Conservation (phyloP, 1,140 invertebrate genomes). For the Trypoxylus dichotomus region DNA sequence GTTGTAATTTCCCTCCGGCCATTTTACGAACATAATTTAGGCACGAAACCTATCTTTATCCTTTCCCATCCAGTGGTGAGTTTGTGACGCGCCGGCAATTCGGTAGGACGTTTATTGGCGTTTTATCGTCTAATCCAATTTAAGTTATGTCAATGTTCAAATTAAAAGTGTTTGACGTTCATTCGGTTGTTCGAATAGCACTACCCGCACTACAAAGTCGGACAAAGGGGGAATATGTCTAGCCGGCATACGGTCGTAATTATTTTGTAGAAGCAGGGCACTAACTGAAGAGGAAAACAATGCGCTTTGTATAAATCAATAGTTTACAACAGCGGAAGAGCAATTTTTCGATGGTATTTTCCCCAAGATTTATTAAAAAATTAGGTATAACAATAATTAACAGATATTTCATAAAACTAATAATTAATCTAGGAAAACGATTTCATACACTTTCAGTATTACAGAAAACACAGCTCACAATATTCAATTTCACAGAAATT, state of each 20-base stretch:
- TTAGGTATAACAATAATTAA: no score
- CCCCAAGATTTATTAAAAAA: no score
- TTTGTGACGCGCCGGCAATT: not conserved
- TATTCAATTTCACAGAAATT: no score
- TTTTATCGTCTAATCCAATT: conserved; percentile 23
- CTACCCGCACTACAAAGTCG: conserved; percentile 3
- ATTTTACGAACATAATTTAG: conserved; percentile 15
- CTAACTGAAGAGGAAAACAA: not conserved
- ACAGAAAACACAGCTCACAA: no score
- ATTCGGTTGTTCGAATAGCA: not conserved
- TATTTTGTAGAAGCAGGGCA: not conserved
- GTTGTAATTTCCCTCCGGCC: conserved; percentile 1
- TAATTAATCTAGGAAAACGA: no score
- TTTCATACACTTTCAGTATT: no score
- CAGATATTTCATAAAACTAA: no score
- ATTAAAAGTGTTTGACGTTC: conserved; percentile 12
- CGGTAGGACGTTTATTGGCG: not conserved
- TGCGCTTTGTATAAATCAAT: not conserved
- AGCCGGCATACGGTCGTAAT: not conserved
- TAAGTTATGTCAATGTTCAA: conserved; percentile 21
- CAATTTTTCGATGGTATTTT: no score
- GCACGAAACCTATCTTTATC: not conserved
- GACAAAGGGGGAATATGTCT: not conserved
- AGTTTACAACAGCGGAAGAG: not conserved
- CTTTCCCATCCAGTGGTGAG: not conserved